phyloP scores from a whole-genome alignment of 2,797 vertebrate genomes.

The Masticophis lateralis region DNA sequence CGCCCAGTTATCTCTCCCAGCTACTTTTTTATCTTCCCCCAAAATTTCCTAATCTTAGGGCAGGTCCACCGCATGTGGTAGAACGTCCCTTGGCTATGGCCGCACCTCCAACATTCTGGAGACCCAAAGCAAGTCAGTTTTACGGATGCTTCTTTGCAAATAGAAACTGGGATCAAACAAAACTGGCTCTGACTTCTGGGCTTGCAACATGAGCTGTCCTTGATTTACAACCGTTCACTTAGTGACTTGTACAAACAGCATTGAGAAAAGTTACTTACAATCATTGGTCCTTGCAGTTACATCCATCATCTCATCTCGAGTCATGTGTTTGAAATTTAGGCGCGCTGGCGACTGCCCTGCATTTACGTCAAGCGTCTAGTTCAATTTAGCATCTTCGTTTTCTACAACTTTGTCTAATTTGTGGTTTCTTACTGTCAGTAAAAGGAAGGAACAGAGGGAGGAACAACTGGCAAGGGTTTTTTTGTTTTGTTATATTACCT shows the following conservation, averaged over 20 bases:
- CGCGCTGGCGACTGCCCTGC: fast-evolving
- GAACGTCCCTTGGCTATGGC: no score
- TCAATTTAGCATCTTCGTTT: not conserved
- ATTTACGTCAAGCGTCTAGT: not conserved
- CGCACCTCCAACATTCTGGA: no score
- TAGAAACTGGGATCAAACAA: not conserved
- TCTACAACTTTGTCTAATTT: not conserved
- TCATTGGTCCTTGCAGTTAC: not conserved
- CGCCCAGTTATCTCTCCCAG: no score
- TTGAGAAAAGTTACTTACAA: not conserved
- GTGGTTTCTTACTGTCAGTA: not conserved
- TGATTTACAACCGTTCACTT: not conserved
- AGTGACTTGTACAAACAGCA: not conserved
- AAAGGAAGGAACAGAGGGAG: not conserved
- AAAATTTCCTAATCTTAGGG: no score
- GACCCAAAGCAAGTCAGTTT: not conserved
- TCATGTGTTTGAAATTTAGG: not conserved
- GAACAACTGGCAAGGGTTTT: not conserved
- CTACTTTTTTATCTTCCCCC: no score
- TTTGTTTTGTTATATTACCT: not conserved
- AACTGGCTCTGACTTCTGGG: not conserved
- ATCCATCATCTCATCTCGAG: not conserved
- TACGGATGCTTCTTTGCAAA: not conserved
- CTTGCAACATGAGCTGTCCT: not conserved
- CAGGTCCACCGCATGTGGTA: no score